Evolutionary conservation across 2,113 vertebrate genomes (phyloP).

Genomic region (Hymenochirus boettgeri): DNA sequence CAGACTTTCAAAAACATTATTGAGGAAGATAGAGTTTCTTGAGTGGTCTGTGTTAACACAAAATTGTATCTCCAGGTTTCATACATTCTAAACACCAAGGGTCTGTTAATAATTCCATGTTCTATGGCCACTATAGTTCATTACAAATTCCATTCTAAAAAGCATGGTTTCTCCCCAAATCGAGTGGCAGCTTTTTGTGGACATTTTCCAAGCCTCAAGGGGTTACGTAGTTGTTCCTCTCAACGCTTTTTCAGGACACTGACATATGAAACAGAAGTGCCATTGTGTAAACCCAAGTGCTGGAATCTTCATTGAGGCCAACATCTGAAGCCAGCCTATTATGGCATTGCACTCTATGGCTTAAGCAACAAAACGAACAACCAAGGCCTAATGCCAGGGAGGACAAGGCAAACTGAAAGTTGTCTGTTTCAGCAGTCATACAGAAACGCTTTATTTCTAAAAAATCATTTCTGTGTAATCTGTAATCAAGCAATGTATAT

Average conservation of each 20-base stretch:
- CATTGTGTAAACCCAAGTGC: conserved; percentile 35
- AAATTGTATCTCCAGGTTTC: too few species aligned
- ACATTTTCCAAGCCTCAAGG: background rate
- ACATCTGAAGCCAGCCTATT: conserved; percentile 54
- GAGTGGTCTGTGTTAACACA: too few species aligned
- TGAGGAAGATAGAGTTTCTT: too few species aligned
- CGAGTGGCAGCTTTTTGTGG: background rate
- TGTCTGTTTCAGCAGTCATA: conserved; percentile 11
- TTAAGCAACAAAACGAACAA: conserved; percentile 42
- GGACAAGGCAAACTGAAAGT: conserved; percentile 13
- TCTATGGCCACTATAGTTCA: too few species aligned
- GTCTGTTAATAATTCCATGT: too few species aligned
- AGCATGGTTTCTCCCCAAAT: background rate
- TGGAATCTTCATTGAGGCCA: conserved; percentile 32
- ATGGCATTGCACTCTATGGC: conserved; percentile 45
- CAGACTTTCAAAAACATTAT: too few species aligned
- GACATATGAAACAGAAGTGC: conserved; percentile 32
- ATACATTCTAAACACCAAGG: too few species aligned
- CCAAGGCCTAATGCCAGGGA: conserved; percentile 49
- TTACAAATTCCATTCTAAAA: too few species aligned
- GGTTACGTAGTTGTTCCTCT: conserved; percentile 20
- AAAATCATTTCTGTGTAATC: conserved; percentile 7
- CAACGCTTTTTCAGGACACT: conserved; percentile 29
- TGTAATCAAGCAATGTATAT: conserved; percentile 23
- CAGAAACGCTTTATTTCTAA: conserved; percentile 20